A percentile compares a stretch with the other conserved stretches of the same genome.
Conservation (phyloP, 2,797 vertebrate genomes). For the Orientallactaga sibirica region DNA sequence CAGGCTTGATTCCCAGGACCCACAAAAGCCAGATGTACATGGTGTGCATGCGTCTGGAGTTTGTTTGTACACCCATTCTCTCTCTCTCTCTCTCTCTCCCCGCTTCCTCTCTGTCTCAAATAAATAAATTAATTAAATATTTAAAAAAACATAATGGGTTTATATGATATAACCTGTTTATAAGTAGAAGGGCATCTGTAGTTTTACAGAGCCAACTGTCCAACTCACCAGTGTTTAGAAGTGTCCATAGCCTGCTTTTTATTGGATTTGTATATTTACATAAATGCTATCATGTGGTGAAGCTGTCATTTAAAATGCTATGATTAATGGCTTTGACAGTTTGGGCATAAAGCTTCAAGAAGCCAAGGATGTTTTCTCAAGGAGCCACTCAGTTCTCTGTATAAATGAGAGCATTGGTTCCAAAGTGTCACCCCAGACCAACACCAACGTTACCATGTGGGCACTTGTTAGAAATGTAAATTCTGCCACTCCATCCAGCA, state of each 20-base stretch:
- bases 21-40: too few relatives aligned
- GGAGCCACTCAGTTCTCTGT: not conserved
- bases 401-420: not conserved
- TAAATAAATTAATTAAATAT: too few relatives aligned
- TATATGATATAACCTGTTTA: not conserved
- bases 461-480: not conserved
- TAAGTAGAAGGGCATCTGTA: not conserved
- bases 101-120: too few relatives aligned
- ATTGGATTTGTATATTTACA: constrained; percentile 63
- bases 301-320: constrained; percentile 84
- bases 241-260: constrained; percentile 37
- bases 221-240: constrained; percentile 39
- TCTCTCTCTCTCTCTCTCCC: too few relatives aligned
- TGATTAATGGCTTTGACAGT: constrained; percentile 81
- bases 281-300: constrained; percentile 75
- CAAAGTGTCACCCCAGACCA: not conserved
- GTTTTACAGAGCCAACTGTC: not conserved
- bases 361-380: constrained; percentile 67
- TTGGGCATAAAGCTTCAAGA: constrained; percentile 75
- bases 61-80: too few relatives aligned
- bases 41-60: too few relatives aligned
- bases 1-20: too few relatives aligned
- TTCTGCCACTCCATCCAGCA: not conserved
- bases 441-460: not conserved
- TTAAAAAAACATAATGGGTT: not conserved